These are phyloP conservation scores for Podarcis lilfordi DNA, from an alignment of 2,797 vertebrate species.

Conservation along the genomic window DNA sequence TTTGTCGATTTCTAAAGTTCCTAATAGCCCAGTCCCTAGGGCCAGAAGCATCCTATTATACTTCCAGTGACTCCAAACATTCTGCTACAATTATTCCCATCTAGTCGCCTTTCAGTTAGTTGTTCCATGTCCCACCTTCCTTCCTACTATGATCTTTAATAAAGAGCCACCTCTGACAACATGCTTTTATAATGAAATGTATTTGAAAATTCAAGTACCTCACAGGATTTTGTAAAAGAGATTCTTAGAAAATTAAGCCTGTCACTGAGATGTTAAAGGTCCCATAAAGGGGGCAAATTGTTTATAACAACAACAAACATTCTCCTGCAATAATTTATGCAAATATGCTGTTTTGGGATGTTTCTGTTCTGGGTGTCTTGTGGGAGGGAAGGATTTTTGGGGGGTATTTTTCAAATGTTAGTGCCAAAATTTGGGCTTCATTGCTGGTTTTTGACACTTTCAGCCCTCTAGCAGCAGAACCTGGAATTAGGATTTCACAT, in stretches of 20 bases:
- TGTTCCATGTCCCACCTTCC: background rate
- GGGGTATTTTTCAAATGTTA: background rate
- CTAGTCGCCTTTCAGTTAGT: no score
- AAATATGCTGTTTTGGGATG: slow-evolving; percentile 40
- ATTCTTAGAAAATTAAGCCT: slow-evolving; percentile 19
- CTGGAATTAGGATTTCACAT: slow-evolving; percentile 8
- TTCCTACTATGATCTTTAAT: background rate
- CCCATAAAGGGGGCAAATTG: slow-evolving; percentile 34
- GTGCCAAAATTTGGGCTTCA: background rate
- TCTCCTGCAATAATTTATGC: slow-evolving; percentile 52
- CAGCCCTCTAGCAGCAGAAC: background rate
- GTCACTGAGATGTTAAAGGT: slow-evolving; percentile 9
- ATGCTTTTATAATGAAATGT: background rate
- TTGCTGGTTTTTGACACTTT: background rate
- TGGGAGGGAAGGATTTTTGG: slow-evolving; percentile 26
- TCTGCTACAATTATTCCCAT: slow-evolving; percentile 1
- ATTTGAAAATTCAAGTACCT: background rate
- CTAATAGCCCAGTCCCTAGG: background rate
- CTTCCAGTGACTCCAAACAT: background rate
- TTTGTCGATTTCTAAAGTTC: background rate
- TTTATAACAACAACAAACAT: slow-evolving; percentile 59
- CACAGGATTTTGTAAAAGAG: background rate
- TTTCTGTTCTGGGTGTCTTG: slow-evolving; percentile 55
- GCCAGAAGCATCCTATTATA: background rate
- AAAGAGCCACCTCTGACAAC: background rate